Conservation (phyloP, 1,140 invertebrate species). For the Armadillidium nasatum region DNA sequence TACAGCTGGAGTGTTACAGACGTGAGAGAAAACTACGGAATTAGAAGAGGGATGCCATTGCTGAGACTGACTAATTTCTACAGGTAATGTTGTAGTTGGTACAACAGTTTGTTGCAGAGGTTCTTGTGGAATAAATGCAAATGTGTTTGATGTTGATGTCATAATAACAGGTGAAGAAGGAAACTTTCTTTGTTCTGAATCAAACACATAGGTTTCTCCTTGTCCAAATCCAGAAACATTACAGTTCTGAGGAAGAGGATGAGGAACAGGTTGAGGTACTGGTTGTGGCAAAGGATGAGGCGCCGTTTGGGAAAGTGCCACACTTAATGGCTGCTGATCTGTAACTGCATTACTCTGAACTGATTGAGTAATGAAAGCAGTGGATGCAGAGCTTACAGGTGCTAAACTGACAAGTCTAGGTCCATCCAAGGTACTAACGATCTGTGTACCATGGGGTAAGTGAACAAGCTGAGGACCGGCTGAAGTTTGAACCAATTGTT, state of each 20-base stretch:
- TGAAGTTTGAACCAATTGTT: conserved; percentile 36
- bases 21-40: background rate
- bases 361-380: background rate
- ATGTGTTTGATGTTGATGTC: background rate
- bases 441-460: conserved; percentile 35
- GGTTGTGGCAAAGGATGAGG: background rate
- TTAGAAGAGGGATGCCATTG: background rate
- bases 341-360: background rate
- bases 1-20: background rate
- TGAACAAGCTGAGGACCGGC: conserved; percentile 35
- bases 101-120: background rate
- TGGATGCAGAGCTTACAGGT: conserved; percentile 12
- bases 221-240: background rate
- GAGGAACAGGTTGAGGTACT: background rate
- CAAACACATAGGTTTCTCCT: background rate
- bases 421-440: conserved; percentile 34
- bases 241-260: background rate
- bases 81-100: background rate
- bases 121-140: background rate
- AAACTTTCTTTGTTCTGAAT: background rate
- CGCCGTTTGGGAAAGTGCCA: background rate
- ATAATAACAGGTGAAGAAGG: background rate
- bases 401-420: conserved; percentile 34
- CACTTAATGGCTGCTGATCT: background rate
- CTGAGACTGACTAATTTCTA: background rate